Conservation (phyloP, 2,113 vertebrate species). For the Struthidea cinerea region DNA sequence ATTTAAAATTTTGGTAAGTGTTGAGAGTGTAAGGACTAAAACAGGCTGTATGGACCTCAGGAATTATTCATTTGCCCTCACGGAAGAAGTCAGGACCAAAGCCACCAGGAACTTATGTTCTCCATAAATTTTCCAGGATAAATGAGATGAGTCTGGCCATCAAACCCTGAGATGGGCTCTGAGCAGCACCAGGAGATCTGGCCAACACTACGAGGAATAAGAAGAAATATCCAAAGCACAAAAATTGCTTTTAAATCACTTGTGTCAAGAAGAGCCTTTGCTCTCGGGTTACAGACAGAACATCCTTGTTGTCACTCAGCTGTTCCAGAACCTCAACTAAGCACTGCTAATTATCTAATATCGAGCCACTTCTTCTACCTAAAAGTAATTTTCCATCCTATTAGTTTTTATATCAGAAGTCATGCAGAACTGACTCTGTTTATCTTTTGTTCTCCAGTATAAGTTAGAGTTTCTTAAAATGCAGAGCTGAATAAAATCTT, state of each 20-base stretch:
- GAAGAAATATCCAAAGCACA: not conserved
- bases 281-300: constrained; percentile 2
- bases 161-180: not conserved
- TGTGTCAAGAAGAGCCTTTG: not conserved
- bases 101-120: rapidly evolving
- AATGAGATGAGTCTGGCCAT: not conserved
- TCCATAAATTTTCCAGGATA: not conserved
- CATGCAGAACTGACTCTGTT: constrained; percentile 44
- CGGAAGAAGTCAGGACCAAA: not conserved
- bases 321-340: constrained; percentile 39
- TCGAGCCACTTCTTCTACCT: constrained; percentile 16
- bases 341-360: constrained; percentile 53
- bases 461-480: constrained; percentile 21
- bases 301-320: constrained; percentile 16
- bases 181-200: not conserved
- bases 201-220: not conserved
- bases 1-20: not conserved
- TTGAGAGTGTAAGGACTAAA: not conserved
- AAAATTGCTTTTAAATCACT: not conserved
- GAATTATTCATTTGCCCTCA: not conserved
- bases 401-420: constrained; percentile 64
- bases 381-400: constrained; percentile 65
- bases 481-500: constrained; percentile 38
- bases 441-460: constrained; percentile 10
- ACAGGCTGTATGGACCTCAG: not conserved